A percentile compares a stretch with the other conserved stretches of the same genome.
phyloP scores from a whole-genome alignment of 2,113 vertebrate species.

The Spea multiplicata region DNA sequence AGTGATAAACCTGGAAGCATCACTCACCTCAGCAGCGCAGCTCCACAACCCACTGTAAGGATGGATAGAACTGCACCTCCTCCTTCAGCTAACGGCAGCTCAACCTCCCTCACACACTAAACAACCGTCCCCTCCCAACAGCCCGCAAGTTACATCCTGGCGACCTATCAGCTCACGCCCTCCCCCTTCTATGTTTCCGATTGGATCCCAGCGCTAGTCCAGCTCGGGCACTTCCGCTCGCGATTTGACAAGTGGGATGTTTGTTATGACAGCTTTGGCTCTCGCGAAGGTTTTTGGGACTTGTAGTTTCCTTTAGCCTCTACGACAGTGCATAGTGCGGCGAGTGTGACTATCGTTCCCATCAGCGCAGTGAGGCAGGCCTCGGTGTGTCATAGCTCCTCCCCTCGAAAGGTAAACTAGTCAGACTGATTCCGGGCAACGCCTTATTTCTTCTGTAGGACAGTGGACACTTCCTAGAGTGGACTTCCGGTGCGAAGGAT shows the following conservation, averaged over 20 bases:
- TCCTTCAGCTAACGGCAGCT: conserved; percentile 27
- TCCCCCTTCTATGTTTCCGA: background rate
- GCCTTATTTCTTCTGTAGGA: conserved; percentile 43
- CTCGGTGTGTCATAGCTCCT: background rate
- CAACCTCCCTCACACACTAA: background rate
- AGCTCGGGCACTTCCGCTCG: background rate
- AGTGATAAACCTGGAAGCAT: no score
- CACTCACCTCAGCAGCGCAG: background rate
- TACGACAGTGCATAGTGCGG: accelerated
- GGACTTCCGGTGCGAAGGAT: conserved; percentile 36
- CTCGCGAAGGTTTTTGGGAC: conserved; percentile 21
- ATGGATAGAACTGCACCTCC: conserved; percentile 6
- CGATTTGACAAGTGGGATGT: conserved; percentile 17
- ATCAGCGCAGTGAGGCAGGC: background rate
- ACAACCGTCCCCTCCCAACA: background rate
- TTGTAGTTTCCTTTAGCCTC: background rate
- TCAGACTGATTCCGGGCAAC: conserved; percentile 47
- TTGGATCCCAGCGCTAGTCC: background rate
- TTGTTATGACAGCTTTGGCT: background rate
- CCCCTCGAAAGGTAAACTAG: conserved; percentile 41
- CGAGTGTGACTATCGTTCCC: background rate
- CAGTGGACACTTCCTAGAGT: conserved; percentile 40
- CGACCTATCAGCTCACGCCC: background rate
- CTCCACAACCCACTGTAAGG: background rate
- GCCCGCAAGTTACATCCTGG: background rate